Base-by-base conservation (phyloP, 1,140 invertebrate genomes). In the Chionoecetes opilio region DNA sequence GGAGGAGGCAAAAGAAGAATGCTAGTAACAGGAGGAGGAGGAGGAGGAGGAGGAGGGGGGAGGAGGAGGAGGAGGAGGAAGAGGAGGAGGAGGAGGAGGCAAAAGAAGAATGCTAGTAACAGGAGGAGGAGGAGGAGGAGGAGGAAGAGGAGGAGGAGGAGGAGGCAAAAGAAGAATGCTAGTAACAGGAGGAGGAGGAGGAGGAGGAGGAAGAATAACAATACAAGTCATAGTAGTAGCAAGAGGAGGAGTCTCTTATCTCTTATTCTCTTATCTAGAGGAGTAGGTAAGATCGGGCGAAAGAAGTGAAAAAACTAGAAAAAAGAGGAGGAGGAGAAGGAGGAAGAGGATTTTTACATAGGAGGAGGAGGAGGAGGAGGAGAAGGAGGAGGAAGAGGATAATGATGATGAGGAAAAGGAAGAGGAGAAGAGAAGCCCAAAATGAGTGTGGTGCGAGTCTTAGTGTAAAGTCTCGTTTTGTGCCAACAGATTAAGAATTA, bases 281-380 rank as follows among this genome's bases (percentile, higher is more conserved):
- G n/a, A n/a, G 3, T 17, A 63, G 31, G 88, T 32, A 38, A 41
- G 37, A 26, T 21, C 2, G 17, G 21, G 32, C 5, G 29, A 29
- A 26, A 37, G 37, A 29, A 31, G 41, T 6, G 21, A 21, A 21
- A 38, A 37, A 26, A 31, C 17, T 11, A n/a, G 46, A 38, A 46
- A 38, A 8, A 63, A 38, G 38, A 29, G 31, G 35, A 63, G 35
- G 88, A 46, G 38, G 38, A 46, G 88, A 8, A 46, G 46, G 88
- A 46, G 31, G 38, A 90, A 26, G n/a, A 63, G 31, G 88, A 63
- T n/a, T n/a, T n/a, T n/a, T n/a, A n/a, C n/a, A n/a, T n/a, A n/a
- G 38, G n/a, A 63, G 31, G 88, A 63, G 31, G 88, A 46, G 35
- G 88, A 90, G 88, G 38, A 63, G 46, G 38, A 91, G 38, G 89